phyloP scores from a whole-genome alignment of 2,797 vertebrate genomes.

The Notoglanidium macrostoma region DNA sequence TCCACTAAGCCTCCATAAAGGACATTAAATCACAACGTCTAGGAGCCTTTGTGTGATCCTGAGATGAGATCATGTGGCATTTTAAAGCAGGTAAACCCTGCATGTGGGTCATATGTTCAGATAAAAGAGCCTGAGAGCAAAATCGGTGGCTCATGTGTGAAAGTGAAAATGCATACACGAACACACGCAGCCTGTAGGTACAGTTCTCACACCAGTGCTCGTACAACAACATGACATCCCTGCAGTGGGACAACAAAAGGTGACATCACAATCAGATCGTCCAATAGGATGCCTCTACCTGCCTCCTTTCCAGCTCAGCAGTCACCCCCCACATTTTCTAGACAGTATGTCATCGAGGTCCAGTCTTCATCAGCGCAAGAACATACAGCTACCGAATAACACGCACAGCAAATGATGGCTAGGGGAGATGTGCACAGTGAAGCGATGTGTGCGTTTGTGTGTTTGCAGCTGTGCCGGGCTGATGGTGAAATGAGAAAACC shows the following conservation, averaged over 20 bases:
- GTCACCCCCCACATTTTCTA: conserved; percentile 29
- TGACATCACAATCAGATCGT: conserved; percentile 63
- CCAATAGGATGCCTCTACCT: conserved; percentile 57
- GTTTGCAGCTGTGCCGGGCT: conserved; percentile 9
- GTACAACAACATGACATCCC: conserved; percentile 48
- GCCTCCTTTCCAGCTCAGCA: conserved; percentile 22
- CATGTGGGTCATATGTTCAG: conserved; percentile 17
- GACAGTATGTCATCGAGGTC: conserved; percentile 31
- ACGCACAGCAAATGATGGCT: neutral
- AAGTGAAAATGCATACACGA: conserved; percentile 3
- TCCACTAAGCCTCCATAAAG: conserved; percentile 41
- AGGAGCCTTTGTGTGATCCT: conserved; percentile 50
- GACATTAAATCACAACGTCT: conserved; percentile 37
- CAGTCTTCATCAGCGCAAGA: conserved; percentile 5
- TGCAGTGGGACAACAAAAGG: conserved; percentile 61
- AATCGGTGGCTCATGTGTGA: conserved; percentile 30
- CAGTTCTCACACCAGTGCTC: conserved; percentile 34
- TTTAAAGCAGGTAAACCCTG: conserved; percentile 42
- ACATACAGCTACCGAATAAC: conserved; percentile 44
- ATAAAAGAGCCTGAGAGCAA: conserved; percentile 12
- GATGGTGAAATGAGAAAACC: neutral
- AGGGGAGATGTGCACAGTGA: neutral
- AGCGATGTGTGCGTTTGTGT: neutral
- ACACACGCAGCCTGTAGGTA: conserved; percentile 4
- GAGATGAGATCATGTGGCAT: conserved; percentile 45